Percentiles rank a stretch among this genome's conserved stretches.
phyloP scores from a whole-genome alignment of 2,113 vertebrate genomes.

The Gambusia affinis region DNA sequence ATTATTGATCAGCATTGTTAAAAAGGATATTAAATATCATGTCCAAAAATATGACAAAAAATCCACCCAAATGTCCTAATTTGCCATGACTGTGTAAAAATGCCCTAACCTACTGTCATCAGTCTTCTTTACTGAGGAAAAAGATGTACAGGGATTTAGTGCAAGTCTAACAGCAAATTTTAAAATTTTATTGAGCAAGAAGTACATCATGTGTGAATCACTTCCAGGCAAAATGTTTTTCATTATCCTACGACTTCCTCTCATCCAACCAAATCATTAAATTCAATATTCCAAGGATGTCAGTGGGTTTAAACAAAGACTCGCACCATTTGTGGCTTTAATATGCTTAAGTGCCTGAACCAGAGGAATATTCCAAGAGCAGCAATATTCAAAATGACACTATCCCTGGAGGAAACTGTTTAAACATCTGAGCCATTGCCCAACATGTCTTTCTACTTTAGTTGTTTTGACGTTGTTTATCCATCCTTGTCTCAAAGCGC shows the following conservation, averaged over 20 bases:
- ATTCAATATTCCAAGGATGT: conserved; percentile 49
- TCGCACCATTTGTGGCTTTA: conserved; percentile 52
- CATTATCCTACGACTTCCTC: conserved; percentile 29
- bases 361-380: conserved; percentile 28
- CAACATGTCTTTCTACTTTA: conserved; percentile 66
- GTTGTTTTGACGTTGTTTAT: conserved; percentile 77
- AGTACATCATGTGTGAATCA: conserved; percentile 29
- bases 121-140: conserved; percentile 20
- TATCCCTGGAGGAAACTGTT: conserved; percentile 52
- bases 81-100: neutral
- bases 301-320: conserved; percentile 54
- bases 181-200: conserved; percentile 50
- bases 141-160: conserved; percentile 12
- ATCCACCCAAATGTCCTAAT: neutral
- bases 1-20: no score
- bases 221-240: conserved; percentile 34
- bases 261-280: conserved; percentile 43
- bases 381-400: conserved; percentile 59
- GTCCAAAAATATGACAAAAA: no score
- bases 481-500: conserved; percentile 67
- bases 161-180: conserved; percentile 23
- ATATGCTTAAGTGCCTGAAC: conserved; percentile 48
- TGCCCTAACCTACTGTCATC: neutral
- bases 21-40: no score
- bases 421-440: conserved; percentile 63